Percentiles rank a stretch among this genome's conserved stretches.
Conservation (phyloP, 2,797 vertebrate species). For the Florisuga fusca region DNA sequence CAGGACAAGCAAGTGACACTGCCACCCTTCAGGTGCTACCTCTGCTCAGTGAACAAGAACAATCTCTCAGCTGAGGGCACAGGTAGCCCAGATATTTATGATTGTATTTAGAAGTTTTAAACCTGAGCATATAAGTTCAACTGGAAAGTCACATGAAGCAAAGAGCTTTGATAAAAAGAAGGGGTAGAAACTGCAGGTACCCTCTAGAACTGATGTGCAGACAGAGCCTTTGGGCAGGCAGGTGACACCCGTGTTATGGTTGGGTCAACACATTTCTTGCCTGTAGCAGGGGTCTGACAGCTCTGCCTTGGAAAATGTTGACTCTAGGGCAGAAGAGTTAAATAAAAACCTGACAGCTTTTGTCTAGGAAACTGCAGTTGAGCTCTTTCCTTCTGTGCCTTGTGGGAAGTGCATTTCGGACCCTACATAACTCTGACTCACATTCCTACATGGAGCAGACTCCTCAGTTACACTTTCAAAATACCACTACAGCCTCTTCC, state of each 20-base stretch:
- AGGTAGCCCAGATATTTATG: background rate
- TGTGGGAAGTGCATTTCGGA: background rate
- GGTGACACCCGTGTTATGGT: background rate
- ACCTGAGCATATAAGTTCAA: background rate
- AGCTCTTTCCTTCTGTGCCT: background rate
- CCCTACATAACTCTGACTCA: background rate
- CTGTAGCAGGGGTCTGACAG: background rate
- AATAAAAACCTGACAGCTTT: background rate
- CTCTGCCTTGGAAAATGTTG: background rate
- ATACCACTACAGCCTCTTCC: background rate
- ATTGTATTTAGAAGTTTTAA: background rate
- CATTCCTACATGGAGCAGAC: background rate
- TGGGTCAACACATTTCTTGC: background rate
- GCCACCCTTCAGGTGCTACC: fast-evolving
- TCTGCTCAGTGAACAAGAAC: background rate
- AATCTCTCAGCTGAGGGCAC: background rate
- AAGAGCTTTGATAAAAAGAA: background rate
- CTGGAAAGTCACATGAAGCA: background rate
- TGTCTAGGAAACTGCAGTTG: background rate
- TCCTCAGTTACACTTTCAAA: background rate
- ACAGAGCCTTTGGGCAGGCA: background rate
- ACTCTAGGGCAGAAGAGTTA: background rate
- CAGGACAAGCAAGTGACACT: background rate
- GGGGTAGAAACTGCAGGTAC: background rate
- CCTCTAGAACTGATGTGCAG: background rate